Evolutionary conservation across 2,888 invertebrate genomes (phyloP), one percentile per base, ranked within the genome.

Genomic region (Dione juno): DNA sequence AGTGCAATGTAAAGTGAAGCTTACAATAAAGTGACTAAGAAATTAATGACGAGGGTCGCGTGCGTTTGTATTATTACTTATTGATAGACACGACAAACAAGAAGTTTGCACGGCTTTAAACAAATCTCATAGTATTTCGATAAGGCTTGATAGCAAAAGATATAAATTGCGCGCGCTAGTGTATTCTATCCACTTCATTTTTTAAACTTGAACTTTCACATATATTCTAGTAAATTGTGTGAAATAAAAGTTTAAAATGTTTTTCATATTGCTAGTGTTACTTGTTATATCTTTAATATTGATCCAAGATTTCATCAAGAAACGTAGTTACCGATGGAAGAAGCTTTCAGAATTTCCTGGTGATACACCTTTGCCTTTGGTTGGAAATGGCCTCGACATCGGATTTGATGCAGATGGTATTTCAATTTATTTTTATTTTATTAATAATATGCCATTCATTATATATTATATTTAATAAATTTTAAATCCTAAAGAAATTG

Each of bases 301-400:
- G 21, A 53, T 77, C 13, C 71, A 79, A 48, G 76, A 80, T 40
- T 73, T 71, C 52, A 50, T 75, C 28, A 75, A 71, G 28, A 80
- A 76, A 68, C 74, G 72, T 35, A 77, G 77, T 5, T 69, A 77
- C 11, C 70, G 72, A 14, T 81, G 81, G 80, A 78, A 79, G 72
- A 70, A 78, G 35, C 71, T 82, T 68, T 77, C 78, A 73, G 77
- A 82, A 77, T 82, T 82, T 80, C 83, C 83, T 11, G 81, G 82
- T 73, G 83, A 82, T 73, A 71, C 75, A 48, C 80, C 84, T 67
- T 77, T 85, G 40, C 82, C 82, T 0, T 52, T 88, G 72, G 81
- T 88, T 74, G 88, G 87, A 58, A 86, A 83, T 78, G 84, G 82
- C 77, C 80, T 87, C 71, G 83, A 84, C 79, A 80, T 84, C 70